Base-by-base conservation (phyloP, 1,140 invertebrate species). In the Rhynchophorus ferrugineus region DNA sequence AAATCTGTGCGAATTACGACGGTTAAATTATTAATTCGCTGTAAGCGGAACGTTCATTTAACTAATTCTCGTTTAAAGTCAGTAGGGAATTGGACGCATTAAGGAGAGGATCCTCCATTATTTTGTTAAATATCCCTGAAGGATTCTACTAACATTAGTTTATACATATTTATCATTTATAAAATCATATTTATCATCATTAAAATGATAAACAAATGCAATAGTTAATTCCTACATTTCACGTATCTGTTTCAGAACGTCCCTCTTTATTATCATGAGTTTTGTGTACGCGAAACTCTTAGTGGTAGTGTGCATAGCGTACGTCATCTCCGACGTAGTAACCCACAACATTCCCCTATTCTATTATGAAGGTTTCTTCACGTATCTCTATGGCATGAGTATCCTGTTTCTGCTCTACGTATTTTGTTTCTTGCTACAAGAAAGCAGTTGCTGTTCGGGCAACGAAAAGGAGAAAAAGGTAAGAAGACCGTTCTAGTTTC, bases 331-430 rank as follows among this genome's bases (percentile, higher is more conserved):
- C 62, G 89, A 95, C 76, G 89, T 92, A 61, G 87, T 92, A 61
- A 94, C 90, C 46, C 86, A 92, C 71, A 89, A 87, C 70, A 78
- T 94, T 52, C 91, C 91, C 43, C 80, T 92, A 22, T 93, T 89
- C 73, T 85, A 85, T 65, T 93, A 94, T 76, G 91, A 98, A 83
- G 90, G 88, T 51, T 96, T 97, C 77, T 98, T 96, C 77, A 91
- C 95, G 37, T 98, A 95, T 73, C 79, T 98, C 37, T 98, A 97
- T 73, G 87, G 89, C 58, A 83, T 87, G 71, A 95, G 91, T 73
- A 92, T 98, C 67, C 73, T 95, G 54, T 98, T 97, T 77, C 80
- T 98, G 60, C 76, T 95, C 58, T 98, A 97, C 74, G 91, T 96
- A 38, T 96, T 96, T 78, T 90, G 91, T 73, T 97, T 95, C 78